These are phyloP conservation scores for Dolichallabes microphthalmus DNA, from an alignment of 2,113 vertebrate genomes.

Conservation along the genomic window DNA sequence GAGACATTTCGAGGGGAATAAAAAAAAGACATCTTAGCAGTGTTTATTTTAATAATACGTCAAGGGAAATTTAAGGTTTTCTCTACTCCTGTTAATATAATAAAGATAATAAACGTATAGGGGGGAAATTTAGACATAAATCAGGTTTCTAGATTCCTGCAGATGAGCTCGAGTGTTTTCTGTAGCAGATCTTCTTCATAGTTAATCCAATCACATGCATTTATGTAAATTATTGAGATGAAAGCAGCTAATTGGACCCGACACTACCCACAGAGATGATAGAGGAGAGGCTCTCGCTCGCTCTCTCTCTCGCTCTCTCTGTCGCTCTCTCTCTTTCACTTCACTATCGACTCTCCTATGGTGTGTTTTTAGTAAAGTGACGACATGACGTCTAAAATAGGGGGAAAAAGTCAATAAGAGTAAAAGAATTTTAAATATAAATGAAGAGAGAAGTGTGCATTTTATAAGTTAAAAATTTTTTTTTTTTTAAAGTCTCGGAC, in stretches of 20 bases:
- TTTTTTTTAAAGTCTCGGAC: background rate
- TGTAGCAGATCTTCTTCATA: background rate
- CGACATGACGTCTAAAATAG: background rate
- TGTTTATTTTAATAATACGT: background rate
- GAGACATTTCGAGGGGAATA: background rate
- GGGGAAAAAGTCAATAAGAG: background rate
- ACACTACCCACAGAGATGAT: background rate
- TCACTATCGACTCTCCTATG: background rate
- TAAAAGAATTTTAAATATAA: background rate
- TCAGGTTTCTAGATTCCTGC: background rate
- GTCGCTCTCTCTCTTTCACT: background rate
- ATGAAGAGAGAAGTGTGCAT: background rate
- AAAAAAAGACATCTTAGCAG: background rate
- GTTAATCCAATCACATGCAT: background rate
- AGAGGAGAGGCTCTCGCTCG: background rate
- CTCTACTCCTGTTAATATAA: background rate
- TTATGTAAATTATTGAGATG: background rate
- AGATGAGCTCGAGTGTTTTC: too few species aligned
- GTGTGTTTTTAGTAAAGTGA: background rate
- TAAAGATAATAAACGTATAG: background rate
- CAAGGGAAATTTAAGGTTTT: background rate
- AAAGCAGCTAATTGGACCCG: background rate
- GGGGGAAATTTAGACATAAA: background rate
- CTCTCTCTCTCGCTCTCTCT: background rate
- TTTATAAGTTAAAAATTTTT: background rate